Percentiles rank a stretch among this genome's conserved stretches.
These are phyloP conservation scores for Ciconia nigra DNA, from an alignment of 2,797 vertebrate genomes.

Conservation along the genomic window DNA sequence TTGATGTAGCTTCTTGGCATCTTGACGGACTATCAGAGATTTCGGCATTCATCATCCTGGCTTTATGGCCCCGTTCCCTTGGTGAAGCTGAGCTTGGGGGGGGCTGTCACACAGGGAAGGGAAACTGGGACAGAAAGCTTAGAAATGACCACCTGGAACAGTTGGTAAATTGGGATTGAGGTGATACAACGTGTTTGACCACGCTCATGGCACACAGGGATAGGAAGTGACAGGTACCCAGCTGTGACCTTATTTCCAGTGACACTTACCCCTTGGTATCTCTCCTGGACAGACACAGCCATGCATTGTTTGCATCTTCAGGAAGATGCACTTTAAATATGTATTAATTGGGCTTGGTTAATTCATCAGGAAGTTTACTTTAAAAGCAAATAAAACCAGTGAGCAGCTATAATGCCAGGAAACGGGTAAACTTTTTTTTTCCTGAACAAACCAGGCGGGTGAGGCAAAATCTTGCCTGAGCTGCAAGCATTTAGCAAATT, in stretches of 20 bases:
- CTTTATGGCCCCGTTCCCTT: fast-evolving
- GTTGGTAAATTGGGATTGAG: not conserved
- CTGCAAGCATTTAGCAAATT: fast-evolving
- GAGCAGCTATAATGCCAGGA: not conserved
- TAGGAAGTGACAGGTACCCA: not conserved
- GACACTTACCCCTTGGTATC: not conserved
- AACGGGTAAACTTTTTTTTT: not conserved
- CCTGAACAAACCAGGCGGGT: fast-evolving
- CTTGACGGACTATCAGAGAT: fast-evolving
- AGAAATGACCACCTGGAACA: fast-evolving
- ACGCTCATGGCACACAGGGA: fast-evolving
- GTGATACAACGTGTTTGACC: fast-evolving
- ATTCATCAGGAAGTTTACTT: not conserved
- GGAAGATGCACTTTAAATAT: not conserved
- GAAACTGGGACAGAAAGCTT: fast-evolving
- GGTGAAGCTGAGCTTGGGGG: not conserved
- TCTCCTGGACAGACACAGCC: not conserved
- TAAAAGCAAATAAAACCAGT: not conserved
- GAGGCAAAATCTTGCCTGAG: not conserved
- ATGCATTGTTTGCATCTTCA: fast-evolving
- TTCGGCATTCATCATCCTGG: fast-evolving
- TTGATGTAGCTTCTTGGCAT: fast-evolving
- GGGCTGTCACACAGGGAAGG: fast-evolving
- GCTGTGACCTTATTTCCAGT: not conserved
- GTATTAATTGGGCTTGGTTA: not conserved